Evolutionary conservation across 2,797 vertebrate genomes (phyloP), one percentile per base, ranked within the genome.

Genomic region (Balearica regulorum): DNA sequence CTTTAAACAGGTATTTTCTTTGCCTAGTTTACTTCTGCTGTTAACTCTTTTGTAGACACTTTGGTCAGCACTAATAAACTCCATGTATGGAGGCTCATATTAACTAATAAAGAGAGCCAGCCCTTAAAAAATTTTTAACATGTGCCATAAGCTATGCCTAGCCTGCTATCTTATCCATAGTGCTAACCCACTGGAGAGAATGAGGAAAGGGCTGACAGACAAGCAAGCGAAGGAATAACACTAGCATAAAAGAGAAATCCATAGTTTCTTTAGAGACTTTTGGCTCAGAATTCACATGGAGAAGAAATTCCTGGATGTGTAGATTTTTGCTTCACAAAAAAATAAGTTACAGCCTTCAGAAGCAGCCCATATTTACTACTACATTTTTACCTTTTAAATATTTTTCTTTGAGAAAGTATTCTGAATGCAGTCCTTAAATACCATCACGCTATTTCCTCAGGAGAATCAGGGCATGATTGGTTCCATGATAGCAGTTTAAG

Each of bases 11-110:
- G 11, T 37, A 6, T 33, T 62, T 22, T 66, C 37, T 66, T 33
- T 44, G 20, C 17, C 13, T 15, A 41, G n/a, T 16, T 70, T 24
- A 65, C 9, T 70, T 35, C 60, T 37, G 43, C 46, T 58, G 19
- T n/a, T 48, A 57, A 49, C 9, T 61, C 61, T 7, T n/a, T 19
- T 7, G 25, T 4, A 51, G 41, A 54, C 9, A 54, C 15, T 37
- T 20, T 2, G 20, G 79, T 20, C 69, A 49, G 53, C 17, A 73
- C 21, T 6, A 58, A 0, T 3, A 31, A 66, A 7, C 10, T 66
- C 44, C 57, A 55, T 0, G 9, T 8, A 44, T 0, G 0, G 53
- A 70, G 8, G 18, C 10, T 29, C 0, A 0, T 11, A n/a, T 24
- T 31, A 71, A 66, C 13, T 33, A 58, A 66, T 3, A 49, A 22